Evolutionary conservation across 1,140 invertebrate species (phyloP), one percentile per base, ranked within the genome.

Genomic region (Drosophila neocordata): DNA sequence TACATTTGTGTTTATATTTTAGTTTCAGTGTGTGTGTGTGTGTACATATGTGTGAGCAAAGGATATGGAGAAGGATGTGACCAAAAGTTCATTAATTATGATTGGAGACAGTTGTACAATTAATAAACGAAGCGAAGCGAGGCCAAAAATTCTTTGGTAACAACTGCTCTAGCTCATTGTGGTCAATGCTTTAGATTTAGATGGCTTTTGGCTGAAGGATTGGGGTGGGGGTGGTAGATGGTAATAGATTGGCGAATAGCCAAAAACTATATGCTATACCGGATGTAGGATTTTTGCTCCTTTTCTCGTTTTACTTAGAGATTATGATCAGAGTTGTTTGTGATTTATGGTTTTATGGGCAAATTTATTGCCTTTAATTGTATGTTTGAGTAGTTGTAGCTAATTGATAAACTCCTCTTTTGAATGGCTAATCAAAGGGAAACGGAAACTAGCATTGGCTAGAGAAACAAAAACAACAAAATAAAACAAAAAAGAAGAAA

Each of bases 31-130:
- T 31, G 6, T 31, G 27, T 31, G 6, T 31, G 4, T 31, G 27
- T 31, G 6, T 7, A 5, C 6, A 5, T 31, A 5, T 7, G 27
- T 31, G 27, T 31, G 27, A 1, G 27, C 7, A 6, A 31, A 31
- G 6, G 27, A 58, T 69, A 72, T 65, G 38, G 27, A 48, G 59
- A 51, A 80, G 82, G 78, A 87, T 85, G 82, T 78, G 75, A 65
- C 60, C 60, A 22, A 73, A 87, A 82, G 83, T 87, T 87, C 82
- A 87, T 87, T 87, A 87, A 87, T 87, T 87, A 88, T 87, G 78
- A 87, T 88, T 88, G 82, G 82, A 82, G 82, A 87, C 82, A 87
- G 83, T 82, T 88, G 78, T 78, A 88, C 83, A 88, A 87, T 87
- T 87, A 87, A 87, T 87, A 87, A 87, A 79, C 62, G 78, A 63